Percentiles rank a stretch among this genome's conserved stretches.
Conservation (phyloP, 2,888 invertebrate genomes). For the Platycnemis pennipes region DNA sequence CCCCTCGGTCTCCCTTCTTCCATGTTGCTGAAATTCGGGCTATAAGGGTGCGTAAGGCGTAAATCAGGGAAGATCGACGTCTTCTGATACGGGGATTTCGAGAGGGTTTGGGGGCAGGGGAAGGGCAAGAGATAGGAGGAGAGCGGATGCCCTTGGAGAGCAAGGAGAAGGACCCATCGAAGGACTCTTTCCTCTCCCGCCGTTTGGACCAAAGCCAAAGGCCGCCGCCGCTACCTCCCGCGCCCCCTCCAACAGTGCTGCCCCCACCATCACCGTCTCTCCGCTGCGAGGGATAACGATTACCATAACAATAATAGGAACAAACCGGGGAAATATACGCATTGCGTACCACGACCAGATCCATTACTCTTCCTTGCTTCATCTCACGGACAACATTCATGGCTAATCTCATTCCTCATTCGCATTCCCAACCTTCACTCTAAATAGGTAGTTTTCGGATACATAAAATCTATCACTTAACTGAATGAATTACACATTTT, state of each 20-base stretch:
- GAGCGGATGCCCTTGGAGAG: not conserved
- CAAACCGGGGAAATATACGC: constrained; percentile 17
- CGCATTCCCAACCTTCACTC: not conserved
- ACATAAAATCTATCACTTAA: too few relatives aligned
- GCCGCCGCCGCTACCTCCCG: not conserved
- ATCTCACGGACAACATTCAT: not conserved
- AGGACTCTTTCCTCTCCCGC: not conserved
- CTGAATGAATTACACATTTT: too few relatives aligned
- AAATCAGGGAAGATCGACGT: not conserved
- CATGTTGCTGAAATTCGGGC: not conserved
- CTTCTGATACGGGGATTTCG: not conserved
- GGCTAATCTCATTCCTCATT: not conserved
- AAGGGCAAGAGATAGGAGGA: not conserved
- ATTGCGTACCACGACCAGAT: not conserved
- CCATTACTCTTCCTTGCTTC: not conserved
- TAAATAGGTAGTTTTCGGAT: too few relatives aligned
- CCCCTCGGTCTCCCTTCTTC: not conserved
- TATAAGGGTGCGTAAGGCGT: not conserved
- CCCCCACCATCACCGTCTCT: not conserved
- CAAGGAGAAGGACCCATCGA: not conserved
- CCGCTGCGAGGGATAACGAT: not conserved
- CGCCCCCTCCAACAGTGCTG: not conserved
- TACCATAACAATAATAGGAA: not conserved
- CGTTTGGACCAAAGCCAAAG: not conserved
- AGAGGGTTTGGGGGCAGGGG: not conserved